Conservation (phyloP, 2,797 vertebrate species). For the Coreius guichenoti region DNA sequence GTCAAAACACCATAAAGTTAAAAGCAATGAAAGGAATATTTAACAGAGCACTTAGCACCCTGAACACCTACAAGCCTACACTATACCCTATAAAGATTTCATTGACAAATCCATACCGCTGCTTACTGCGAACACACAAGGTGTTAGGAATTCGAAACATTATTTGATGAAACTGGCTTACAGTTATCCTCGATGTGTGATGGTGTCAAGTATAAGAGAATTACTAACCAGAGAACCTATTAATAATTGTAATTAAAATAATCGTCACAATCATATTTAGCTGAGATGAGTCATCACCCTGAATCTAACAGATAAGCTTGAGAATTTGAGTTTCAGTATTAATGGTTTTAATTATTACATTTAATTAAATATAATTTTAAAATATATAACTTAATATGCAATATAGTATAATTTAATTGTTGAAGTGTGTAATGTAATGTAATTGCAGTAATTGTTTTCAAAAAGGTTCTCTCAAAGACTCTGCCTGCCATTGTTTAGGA, state of each 20-base stretch:
- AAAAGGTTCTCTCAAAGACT: not conserved
- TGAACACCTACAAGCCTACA: not conserved
- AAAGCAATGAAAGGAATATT: constrained; percentile 1
- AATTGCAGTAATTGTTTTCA: not conserved
- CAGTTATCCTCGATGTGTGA: not conserved
- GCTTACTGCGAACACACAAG: not conserved
- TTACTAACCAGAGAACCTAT: constrained; percentile 19
- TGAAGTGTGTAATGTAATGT: not conserved
- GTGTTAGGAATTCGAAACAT: not conserved
- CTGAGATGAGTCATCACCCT: constrained; percentile 28
- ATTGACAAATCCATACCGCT: constrained; percentile 45
- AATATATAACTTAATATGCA: not conserved
- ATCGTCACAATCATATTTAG: constrained; percentile 60
- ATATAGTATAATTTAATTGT: not conserved
- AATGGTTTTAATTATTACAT: constrained; percentile 5
- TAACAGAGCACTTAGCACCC: not conserved
- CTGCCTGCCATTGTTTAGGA: not conserved
- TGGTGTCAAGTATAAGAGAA: not conserved
- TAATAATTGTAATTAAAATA: constrained; percentile 55
- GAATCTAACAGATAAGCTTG: constrained; percentile 40
- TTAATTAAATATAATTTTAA: not conserved
- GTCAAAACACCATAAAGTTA: not conserved
- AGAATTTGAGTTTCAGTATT: constrained; percentile 48
- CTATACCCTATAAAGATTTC: constrained; percentile 42
- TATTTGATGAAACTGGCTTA: not conserved